phyloP scores from a whole-genome alignment of 2,113 vertebrate genomes.

The Protomyctophum bolini region DNA sequence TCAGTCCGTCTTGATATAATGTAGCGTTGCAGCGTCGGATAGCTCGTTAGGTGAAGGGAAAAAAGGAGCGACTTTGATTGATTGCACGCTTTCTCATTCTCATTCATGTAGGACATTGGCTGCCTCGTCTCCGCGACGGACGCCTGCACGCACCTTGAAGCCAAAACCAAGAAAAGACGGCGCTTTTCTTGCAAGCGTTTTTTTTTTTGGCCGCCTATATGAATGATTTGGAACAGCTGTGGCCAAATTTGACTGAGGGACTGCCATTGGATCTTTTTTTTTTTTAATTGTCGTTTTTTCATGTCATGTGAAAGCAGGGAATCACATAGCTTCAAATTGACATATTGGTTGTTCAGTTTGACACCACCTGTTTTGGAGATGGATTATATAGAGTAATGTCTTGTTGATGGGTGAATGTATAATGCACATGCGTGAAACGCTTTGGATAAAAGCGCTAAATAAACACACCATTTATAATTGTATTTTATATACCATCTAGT shows the following conservation, averaged over 20 bases:
- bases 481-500: no score
- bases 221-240: slow-evolving; percentile 16
- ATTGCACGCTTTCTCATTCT: slow-evolving; percentile 69
- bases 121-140: slow-evolving; percentile 41
- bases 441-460: no score
- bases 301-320: no score
- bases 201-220: slow-evolving; percentile 42
- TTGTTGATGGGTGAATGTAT: no score
- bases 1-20: slow-evolving; percentile 66
- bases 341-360: no score
- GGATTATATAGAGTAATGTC: no score
- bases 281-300: no score
- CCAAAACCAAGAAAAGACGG: slow-evolving; percentile 25
- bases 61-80: slow-evolving; percentile 76
- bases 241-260: no score
- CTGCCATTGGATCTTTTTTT: not conserved
- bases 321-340: no score
- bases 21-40: slow-evolving; percentile 27
- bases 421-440: no score
- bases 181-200: slow-evolving; percentile 22
- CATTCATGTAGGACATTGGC: slow-evolving; percentile 81
- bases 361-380: no score
- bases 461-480: no score
- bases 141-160: slow-evolving; percentile 66
- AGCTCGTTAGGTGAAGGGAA: slow-evolving; percentile 53